A percentile compares a stretch with the other conserved stretches of the same genome.
Conservation (phyloP, 1,140 invertebrate species). For the Artemia franciscana region DNA sequence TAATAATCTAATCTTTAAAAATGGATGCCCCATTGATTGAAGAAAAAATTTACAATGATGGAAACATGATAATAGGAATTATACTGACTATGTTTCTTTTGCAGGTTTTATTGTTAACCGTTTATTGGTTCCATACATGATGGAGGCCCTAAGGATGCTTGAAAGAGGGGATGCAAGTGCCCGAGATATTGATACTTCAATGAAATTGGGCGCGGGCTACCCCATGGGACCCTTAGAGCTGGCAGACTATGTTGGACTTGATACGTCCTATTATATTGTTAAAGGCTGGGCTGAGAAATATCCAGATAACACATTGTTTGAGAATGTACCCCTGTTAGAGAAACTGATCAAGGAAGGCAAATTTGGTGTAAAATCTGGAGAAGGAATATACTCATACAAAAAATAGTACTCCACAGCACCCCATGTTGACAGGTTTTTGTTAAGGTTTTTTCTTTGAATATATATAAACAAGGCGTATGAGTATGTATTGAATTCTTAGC, state of each 20-base stretch:
- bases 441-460: too few relatives aligned
- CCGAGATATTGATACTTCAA: slow-evolving; percentile 54
- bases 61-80: too few relatives aligned
- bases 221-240: slow-evolving; percentile 68
- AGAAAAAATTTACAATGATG: too few relatives aligned
- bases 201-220: slow-evolving; percentile 57
- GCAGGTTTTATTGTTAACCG: slow-evolving; percentile 34
- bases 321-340: slow-evolving; percentile 34
- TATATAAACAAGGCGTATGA: too few relatives aligned
- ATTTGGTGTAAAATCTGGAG: slow-evolving; percentile 54
- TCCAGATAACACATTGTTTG: slow-evolving; percentile 49
- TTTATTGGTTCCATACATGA: slow-evolving; percentile 31
- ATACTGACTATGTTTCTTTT: slow-evolving; percentile 25
- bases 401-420: slow-evolving; percentile 18
- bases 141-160: slow-evolving; percentile 30
- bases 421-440: background rate
- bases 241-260: slow-evolving; percentile 51
- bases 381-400: slow-evolving; percentile 63
- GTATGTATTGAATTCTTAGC: too few relatives aligned
- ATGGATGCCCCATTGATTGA: too few relatives aligned
- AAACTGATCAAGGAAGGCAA: slow-evolving; percentile 56
- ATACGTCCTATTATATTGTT: slow-evolving; percentile 35
- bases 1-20: too few relatives aligned
- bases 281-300: slow-evolving; percentile 50
- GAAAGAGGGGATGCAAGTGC: slow-evolving; percentile 40